phyloP scores from a whole-genome alignment of 2,113 vertebrate genomes.

The Tupaia chinensis region DNA sequence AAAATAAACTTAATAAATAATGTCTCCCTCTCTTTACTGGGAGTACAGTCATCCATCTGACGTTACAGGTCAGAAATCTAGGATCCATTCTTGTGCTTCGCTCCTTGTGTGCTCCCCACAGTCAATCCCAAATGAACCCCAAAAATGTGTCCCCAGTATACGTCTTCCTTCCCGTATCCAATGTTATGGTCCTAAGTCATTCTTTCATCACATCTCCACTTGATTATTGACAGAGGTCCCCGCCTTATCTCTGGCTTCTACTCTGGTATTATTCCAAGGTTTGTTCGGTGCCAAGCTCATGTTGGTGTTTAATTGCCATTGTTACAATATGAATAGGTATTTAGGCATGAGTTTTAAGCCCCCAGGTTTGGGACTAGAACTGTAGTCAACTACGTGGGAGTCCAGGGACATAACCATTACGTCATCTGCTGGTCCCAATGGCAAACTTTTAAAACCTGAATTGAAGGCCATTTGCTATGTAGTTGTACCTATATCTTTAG shows the following conservation, averaged over 20 bases:
- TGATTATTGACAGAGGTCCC: neutral
- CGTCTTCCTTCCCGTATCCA: neutral
- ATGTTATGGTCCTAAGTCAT: neutral
- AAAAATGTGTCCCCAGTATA: neutral
- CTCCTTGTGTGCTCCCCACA: neutral
- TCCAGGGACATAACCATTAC: too few relatives aligned
- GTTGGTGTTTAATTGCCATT: too few relatives aligned
- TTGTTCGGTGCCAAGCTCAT: too few relatives aligned
- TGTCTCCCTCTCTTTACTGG: neutral
- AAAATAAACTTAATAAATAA: too few relatives aligned
- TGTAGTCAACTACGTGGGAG: too few relatives aligned
- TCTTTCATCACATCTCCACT: neutral
- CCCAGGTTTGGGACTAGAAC: too few relatives aligned
- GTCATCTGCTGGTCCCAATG: neutral
- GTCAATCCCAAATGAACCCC: neutral
- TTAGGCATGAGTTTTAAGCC: too few relatives aligned
- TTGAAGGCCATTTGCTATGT: neutral
- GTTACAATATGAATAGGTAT: too few relatives aligned
- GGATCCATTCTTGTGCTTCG: neutral
- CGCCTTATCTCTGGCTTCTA: neutral
- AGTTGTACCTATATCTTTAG: neutral
- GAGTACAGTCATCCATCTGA: neutral
- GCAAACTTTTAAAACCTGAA: neutral
- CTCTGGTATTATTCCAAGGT: neutral
- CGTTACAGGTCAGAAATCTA: neutral